These are phyloP conservation scores for Junonia oenone DNA, from an alignment of 2,888 invertebrate genomes.

Conservation along the genomic window DNA sequence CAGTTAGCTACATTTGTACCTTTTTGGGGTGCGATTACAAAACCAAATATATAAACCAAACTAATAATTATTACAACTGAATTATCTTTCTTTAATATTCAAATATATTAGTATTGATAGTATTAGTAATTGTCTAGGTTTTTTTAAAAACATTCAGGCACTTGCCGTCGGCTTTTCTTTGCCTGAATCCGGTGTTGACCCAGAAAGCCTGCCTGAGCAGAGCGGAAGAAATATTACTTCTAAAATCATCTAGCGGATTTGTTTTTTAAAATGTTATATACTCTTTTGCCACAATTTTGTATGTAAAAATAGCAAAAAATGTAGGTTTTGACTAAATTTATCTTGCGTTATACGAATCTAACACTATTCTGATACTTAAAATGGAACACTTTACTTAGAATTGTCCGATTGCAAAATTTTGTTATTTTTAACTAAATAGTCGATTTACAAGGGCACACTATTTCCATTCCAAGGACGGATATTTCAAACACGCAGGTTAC, in stretches of 20 bases:
- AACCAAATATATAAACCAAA: too few species aligned
- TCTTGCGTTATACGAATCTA: too few species aligned
- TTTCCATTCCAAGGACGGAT: background rate
- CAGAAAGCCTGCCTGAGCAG: conserved; percentile 13
- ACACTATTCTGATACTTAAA: too few species aligned
- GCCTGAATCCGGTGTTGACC: conserved; percentile 20
- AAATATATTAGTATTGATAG: too few species aligned
- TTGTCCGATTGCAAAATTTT: too few species aligned
- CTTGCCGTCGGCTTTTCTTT: conserved; percentile 14
- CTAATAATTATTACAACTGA: too few species aligned
- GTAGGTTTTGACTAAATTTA: background rate
- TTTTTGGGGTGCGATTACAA: too few species aligned
- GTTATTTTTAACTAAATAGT: too few species aligned
- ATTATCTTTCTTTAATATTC: too few species aligned
- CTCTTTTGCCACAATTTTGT: background rate
- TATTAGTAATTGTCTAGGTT: too few species aligned
- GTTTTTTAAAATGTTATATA: background rate
- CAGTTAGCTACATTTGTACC: too few species aligned
- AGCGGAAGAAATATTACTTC: conserved; percentile 14
- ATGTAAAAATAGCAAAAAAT: background rate
- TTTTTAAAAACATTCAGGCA: conserved; percentile 10
- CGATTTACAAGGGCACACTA: background rate
- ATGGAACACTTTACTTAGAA: too few species aligned
- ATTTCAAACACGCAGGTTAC: background rate
- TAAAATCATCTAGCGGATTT: conserved; percentile 2